Base-by-base conservation (phyloP, 2,888 invertebrate species). In the Ochropleura plecta region DNA sequence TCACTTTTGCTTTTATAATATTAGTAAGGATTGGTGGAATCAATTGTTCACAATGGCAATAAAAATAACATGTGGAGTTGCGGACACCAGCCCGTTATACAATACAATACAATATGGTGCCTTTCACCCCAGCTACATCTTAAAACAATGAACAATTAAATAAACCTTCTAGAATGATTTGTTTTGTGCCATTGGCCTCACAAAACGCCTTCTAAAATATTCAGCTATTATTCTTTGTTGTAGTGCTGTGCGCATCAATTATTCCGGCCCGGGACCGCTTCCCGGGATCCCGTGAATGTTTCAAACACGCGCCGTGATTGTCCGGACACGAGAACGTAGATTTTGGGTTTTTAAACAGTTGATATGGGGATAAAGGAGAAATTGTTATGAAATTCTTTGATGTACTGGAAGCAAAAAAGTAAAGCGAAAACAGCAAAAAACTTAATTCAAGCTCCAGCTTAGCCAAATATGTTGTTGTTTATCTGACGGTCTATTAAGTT, bases 231-330 rank as follows among this genome's bases (percentile, higher is more conserved):
- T 87, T 85, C 87, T 86, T 82, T 83, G 86, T 84, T 80, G 78
- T 88, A 85, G 88, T 83, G 84, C 78, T 82, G 76, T 62, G 72
- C 76, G 53, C 82, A 88, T 88, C 86, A 88, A 86, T 87, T 87
- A 87, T 87, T 87, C 81, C 72, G 16, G 40, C 65, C 72, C 78
- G 82, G 79, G 77, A 75, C 77, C 72, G 82, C 71, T 84, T 73
- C 73, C 85, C 77, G 83, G 81, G 82, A 79, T 79, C 77, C 64
- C 70, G 83, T 87, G 88, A 87, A 87, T 88, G 76, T 88, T 87
- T 86, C 85, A 87, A 84, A 76, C 68, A 74, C 76, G 70, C 66
- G 59, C 81, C 81, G 86, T 79, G 86, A 86, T 82, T 86, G 73
- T 82, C 76, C 73, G 78, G 69, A 76, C 74, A 68, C 40, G 63